These are phyloP conservation scores for Picus viridis DNA, from an alignment of 2,797 vertebrate species.

Conservation along the genomic window DNA sequence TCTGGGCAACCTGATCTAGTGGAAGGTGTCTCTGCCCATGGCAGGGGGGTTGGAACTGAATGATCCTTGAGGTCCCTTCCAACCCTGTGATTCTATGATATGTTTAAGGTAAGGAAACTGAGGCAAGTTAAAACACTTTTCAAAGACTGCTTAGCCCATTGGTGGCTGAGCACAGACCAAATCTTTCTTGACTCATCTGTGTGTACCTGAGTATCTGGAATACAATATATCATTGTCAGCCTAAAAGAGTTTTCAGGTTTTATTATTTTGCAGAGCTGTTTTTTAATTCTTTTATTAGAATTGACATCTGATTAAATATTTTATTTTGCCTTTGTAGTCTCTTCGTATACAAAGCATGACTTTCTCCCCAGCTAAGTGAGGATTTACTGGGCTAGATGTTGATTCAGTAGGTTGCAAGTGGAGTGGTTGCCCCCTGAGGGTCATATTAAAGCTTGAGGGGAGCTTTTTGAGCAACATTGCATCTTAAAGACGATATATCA, in stretches of 20 bases:
- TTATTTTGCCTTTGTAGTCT: conserved; percentile 44
- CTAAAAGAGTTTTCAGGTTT: neutral
- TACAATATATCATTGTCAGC: neutral
- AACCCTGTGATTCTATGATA: too few species aligned
- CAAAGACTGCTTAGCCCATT: neutral
- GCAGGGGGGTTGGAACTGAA: too few species aligned
- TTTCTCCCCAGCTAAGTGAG: conserved; percentile 68
- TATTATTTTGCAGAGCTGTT: neutral
- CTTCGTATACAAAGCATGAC: conserved; percentile 40
- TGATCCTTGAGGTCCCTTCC: too few species aligned
- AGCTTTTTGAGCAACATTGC: conserved; percentile 75
- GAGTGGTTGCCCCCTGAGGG: conserved; percentile 76
- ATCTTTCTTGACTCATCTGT: neutral
- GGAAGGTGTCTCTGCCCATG: too few species aligned
- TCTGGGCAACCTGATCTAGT: too few species aligned
- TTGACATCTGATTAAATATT: conserved; percentile 31
- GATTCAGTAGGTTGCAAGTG: conserved; percentile 80
- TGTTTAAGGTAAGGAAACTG: neutral
- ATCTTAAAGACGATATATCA: conserved; percentile 78
- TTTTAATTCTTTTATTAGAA: conserved; percentile 39
- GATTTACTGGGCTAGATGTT: conserved; percentile 79
- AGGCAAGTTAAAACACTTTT: neutral
- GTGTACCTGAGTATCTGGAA: neutral
- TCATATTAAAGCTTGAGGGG: conserved; percentile 78
- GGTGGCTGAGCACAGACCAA: neutral